Conservation (phyloP, 2,888 invertebrate species). For the Caradrina clavipalpis region DNA sequence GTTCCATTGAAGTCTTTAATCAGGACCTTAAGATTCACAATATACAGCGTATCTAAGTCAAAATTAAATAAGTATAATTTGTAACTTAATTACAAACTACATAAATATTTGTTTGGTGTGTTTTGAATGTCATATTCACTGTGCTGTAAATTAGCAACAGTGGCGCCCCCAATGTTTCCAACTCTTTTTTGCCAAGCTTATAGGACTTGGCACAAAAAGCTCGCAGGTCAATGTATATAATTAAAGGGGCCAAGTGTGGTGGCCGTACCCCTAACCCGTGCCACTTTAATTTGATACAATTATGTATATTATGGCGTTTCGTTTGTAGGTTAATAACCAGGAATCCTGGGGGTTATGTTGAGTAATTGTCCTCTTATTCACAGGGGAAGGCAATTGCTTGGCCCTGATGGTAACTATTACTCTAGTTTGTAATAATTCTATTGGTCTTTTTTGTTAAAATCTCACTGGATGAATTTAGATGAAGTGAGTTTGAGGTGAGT, state of each 20-base stretch:
- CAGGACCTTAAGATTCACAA: too few species aligned
- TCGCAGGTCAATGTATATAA: constrained; percentile 40
- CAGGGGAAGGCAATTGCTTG: constrained; percentile 20
- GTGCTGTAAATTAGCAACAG: constrained; percentile 5
- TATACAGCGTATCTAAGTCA: too few species aligned
- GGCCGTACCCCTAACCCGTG: constrained; percentile 20
- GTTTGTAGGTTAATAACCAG: constrained; percentile 56
- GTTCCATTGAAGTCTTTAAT: too few species aligned
- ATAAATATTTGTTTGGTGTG: background rate
- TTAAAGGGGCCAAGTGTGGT: constrained; percentile 46
- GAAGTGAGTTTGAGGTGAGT: too few species aligned
- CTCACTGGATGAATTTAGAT: too few species aligned
- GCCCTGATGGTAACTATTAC: background rate
- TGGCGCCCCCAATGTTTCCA: constrained; percentile 16
- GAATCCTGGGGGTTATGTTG: constrained; percentile 42
- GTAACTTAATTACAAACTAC: too few species aligned
- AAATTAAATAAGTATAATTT: too few species aligned
- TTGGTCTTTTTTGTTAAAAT: too few species aligned
- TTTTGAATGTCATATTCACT: background rate
- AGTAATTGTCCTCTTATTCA: constrained; percentile 38
- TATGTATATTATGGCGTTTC: constrained; percentile 44
- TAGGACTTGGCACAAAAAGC: constrained; percentile 24
- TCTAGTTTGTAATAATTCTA: background rate
- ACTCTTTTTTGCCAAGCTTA: constrained; percentile 27
- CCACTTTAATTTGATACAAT: constrained; percentile 46